Evolutionary conservation across 2,113 vertebrate species (phyloP).

Genomic region (Thalassarche chlororhynchos): DNA sequence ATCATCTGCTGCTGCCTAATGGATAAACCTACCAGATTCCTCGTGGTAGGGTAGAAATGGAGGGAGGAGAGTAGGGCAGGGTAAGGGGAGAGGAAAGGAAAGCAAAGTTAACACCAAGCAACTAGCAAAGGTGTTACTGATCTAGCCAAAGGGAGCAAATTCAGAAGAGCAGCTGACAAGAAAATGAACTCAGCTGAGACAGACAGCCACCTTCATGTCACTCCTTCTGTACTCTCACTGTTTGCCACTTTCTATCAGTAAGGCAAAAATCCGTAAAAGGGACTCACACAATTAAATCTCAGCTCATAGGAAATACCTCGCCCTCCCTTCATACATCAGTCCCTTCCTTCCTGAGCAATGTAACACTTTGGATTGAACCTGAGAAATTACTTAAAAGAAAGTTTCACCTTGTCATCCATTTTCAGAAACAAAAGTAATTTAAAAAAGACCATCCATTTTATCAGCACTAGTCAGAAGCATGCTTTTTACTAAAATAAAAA

Average conservation of each 20-base stretch:
- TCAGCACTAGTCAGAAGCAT: background rate
- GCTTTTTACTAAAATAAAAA: background rate
- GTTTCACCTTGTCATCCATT: background rate
- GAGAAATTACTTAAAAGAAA: background rate
- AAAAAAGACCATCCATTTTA: background rate
- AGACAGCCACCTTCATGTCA: background rate
- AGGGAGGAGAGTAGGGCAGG: background rate
- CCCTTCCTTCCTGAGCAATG: background rate
- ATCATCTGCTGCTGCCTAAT: background rate
- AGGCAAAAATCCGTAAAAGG: background rate
- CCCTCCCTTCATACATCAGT: background rate
- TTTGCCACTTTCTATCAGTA: background rate
- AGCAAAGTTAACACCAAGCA: background rate
- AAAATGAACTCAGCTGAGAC: background rate
- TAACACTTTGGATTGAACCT: background rate
- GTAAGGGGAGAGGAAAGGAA: background rate
- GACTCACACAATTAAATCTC: background rate
- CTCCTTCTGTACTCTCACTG: background rate
- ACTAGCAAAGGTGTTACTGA: background rate
- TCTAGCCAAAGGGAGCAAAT: background rate
- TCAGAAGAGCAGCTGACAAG: background rate
- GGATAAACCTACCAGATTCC: background rate
- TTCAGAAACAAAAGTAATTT: background rate
- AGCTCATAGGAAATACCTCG: background rate
- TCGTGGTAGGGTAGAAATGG: background rate